Conservation (phyloP, 2,797 vertebrate species). For the Vireo griseus region DNA sequence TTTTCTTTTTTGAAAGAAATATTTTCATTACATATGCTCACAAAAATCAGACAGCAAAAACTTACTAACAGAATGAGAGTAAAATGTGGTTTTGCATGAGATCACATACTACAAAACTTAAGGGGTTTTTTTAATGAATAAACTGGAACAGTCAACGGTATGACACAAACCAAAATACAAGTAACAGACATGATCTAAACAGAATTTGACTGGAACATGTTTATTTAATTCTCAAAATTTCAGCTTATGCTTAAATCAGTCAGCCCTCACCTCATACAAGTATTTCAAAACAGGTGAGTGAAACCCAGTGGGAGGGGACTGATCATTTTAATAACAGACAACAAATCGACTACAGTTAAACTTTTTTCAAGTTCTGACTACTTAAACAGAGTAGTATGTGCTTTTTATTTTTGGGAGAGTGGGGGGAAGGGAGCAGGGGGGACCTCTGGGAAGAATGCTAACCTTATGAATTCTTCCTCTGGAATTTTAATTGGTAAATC, state of each 20-base stretch:
- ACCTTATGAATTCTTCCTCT: slow-evolving; percentile 57
- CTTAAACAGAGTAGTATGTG: background rate
- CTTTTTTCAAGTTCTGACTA: background rate
- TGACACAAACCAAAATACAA: slow-evolving; percentile 54
- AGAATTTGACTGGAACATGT: slow-evolving; percentile 38
- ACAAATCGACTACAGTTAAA: background rate
- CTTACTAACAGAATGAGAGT: background rate
- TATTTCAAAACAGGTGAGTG: slow-evolving; percentile 44
- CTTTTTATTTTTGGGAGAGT: slow-evolving; percentile 26
- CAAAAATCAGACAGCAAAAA: slow-evolving; percentile 18
- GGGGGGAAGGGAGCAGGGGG: background rate
- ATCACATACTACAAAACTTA: slow-evolving; percentile 7
- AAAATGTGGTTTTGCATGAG: slow-evolving; percentile 29
- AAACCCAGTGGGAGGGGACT: slow-evolving; percentile 2
- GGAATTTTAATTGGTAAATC: slow-evolving; percentile 66
- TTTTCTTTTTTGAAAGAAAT: background rate
- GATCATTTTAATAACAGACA: slow-evolving; percentile 6
- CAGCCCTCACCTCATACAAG: slow-evolving; percentile 37
- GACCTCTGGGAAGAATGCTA: slow-evolving; percentile 58
- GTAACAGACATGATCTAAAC: slow-evolving; percentile 59
- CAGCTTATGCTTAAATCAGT: slow-evolving; percentile 21
- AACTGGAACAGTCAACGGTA: slow-evolving; percentile 43
- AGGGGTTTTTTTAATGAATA: background rate
- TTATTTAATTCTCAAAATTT: slow-evolving; percentile 31
- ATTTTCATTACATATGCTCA: background rate